Percentiles rank a stretch among this genome's conserved stretches.
phyloP scores from a whole-genome alignment of 2,113 vertebrate genomes.

The Lycaon pictus region DNA sequence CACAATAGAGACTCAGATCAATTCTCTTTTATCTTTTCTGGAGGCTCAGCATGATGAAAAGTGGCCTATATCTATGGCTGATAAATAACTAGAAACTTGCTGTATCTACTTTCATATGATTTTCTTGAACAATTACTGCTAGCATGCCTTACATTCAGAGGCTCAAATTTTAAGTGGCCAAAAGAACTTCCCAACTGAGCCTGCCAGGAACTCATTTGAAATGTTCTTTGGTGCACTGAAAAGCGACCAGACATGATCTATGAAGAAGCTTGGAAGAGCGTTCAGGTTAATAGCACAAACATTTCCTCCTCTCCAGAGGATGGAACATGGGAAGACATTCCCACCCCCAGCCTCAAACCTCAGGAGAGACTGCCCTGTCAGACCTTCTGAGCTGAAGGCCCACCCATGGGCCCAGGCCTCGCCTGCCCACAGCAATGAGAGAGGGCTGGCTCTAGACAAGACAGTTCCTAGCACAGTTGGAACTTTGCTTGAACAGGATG shows the following conservation, averaged over 20 bases:
- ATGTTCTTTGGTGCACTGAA: background rate
- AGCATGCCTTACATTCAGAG: background rate
- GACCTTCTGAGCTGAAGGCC: background rate
- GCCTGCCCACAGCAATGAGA: background rate
- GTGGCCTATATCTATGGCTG: background rate
- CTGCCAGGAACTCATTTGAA: background rate
- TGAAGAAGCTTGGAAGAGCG: background rate
- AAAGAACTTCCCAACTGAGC: slow-evolving; percentile 69
- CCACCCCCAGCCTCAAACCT: background rate
- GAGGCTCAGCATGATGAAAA: slow-evolving; percentile 46
- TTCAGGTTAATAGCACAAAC: background rate
- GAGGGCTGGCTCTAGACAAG: background rate
- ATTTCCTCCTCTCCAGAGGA: background rate
- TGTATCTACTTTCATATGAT: slow-evolving; percentile 51
- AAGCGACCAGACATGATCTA: background rate
- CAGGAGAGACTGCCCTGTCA: background rate
- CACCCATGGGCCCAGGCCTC: background rate
- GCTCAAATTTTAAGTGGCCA: background rate
- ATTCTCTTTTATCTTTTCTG: slow-evolving; percentile 64
- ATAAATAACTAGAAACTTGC: slow-evolving; percentile 64
- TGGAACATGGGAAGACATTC: background rate
- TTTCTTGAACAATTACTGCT: slow-evolving; percentile 55
- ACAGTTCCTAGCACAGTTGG: rapidly evolving
- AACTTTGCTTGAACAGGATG: background rate
- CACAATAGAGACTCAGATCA: slow-evolving; percentile 23